These are phyloP conservation scores for Anolis apletophallus DNA, from an alignment of 2,797 vertebrate species.

Conservation along the genomic window DNA sequence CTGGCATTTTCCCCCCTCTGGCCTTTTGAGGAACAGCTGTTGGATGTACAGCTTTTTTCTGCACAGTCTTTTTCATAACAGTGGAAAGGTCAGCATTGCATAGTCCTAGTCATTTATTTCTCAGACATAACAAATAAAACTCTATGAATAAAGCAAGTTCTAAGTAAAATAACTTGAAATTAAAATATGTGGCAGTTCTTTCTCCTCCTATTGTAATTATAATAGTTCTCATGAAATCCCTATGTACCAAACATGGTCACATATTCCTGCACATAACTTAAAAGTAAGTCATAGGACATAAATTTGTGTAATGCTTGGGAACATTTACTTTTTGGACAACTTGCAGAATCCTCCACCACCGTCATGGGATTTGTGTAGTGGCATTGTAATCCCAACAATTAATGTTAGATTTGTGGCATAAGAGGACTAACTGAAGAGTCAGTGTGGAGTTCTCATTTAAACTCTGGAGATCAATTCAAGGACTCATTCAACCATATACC, in stretches of 20 bases:
- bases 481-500: too few relatives aligned
- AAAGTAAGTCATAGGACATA: background rate
- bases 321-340: too few relatives aligned
- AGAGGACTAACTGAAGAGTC: background rate
- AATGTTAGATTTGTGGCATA: background rate
- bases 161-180: slow-evolving; percentile 4
- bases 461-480: too few relatives aligned
- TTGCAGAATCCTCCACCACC: too few relatives aligned
- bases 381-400: too few relatives aligned
- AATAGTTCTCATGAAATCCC: background rate
- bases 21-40: slow-evolving; percentile 76
- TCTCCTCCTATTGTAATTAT: too few relatives aligned
- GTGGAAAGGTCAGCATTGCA: slow-evolving; percentile 74
- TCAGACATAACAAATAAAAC: slow-evolving; percentile 62
- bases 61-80: slow-evolving; percentile 69
- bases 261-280: background rate
- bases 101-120: slow-evolving; percentile 66
- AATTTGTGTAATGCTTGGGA: background rate
- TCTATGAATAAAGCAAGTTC: slow-evolving; percentile 28
- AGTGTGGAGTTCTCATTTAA: too few relatives aligned
- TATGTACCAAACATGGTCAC: background rate
- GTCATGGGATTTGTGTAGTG: too few relatives aligned
- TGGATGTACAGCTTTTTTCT: slow-evolving; percentile 62
- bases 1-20: slow-evolving; percentile 52
- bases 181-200: background rate